Conservation (phyloP, 2,888 invertebrate species). For the Osmoderma eremita region DNA sequence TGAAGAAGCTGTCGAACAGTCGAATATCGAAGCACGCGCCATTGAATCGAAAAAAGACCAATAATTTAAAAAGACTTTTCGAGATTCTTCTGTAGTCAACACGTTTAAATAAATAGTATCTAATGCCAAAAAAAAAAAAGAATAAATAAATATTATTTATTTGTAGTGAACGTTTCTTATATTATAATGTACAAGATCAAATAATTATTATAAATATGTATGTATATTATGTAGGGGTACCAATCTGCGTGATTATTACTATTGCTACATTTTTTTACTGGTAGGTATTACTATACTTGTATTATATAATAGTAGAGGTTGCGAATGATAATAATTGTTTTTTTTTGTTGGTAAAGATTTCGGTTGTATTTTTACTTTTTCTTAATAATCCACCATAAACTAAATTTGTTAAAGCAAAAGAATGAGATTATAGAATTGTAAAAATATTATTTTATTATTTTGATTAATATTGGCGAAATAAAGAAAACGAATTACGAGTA, state of each 20-base stretch:
- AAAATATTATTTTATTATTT: no score
- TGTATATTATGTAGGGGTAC: no score
- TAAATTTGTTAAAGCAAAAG: no score
- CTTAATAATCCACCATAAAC: no score
- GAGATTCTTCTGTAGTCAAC: neutral
- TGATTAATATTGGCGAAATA: no score
- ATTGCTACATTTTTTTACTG: conserved; percentile 12
- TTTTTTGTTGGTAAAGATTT: no score
- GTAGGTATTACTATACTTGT: conserved; percentile 6
- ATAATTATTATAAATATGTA: neutral
- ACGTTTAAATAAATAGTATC: conserved; percentile 8
- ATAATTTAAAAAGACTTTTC: conserved; percentile 2
- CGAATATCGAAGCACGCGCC: conserved; percentile 36
- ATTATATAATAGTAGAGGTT: no score
- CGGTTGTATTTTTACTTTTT: no score
- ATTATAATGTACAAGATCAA: conserved; percentile 16
- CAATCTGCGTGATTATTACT: no score
- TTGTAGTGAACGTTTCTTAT: conserved; percentile 27
- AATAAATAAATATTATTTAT: conserved; percentile 16
- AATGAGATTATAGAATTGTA: no score
- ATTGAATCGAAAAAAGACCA: conserved; percentile 50
- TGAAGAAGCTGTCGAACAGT: conserved; percentile 40
- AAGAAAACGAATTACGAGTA: no score
- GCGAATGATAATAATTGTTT: no score
- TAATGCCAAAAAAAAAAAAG: conserved; percentile 19